phyloP scores from a whole-genome alignment of 1,140 invertebrate genomes.

The Meloidogyne exigua region DNA sequence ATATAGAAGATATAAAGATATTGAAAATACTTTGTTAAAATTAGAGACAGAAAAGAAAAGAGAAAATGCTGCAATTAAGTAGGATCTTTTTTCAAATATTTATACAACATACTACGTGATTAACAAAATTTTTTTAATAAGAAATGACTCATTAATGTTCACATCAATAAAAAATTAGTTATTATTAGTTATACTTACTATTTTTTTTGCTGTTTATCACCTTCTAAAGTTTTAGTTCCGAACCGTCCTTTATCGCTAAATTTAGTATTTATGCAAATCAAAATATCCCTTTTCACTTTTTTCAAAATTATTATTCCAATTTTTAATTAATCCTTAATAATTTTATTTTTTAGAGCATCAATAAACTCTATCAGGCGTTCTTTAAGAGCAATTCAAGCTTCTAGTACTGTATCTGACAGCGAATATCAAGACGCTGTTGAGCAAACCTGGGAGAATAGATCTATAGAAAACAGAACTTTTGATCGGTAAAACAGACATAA shows the following conservation, averaged over 20 bases:
- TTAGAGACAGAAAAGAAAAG: not conserved
- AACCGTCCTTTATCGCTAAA: no score
- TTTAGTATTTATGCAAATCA: no score
- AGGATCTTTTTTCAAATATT: not conserved
- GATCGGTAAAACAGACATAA: not conserved
- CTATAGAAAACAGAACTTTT: not conserved
- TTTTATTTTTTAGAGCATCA: not conserved
- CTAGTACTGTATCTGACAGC: slow-evolving; percentile 1
- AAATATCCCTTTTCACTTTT: no score
- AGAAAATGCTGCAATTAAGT: slow-evolving; percentile 1
- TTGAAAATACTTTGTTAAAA: not conserved
- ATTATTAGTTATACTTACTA: no score
- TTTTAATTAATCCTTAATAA: not conserved
- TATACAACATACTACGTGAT: no score
- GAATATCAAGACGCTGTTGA: not conserved
- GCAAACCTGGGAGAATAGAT: not conserved
- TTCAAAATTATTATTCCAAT: no score
- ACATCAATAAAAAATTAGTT: no score
- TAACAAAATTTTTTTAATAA: no score
- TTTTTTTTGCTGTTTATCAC: no score
- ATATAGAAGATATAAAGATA: slow-evolving; percentile 16
- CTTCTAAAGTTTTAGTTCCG: no score
- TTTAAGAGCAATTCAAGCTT: not conserved
- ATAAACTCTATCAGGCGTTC: not conserved
- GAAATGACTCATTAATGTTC: no score